Base-by-base conservation (phyloP, 2,888 invertebrate species). In the Phortica okadai region DNA sequence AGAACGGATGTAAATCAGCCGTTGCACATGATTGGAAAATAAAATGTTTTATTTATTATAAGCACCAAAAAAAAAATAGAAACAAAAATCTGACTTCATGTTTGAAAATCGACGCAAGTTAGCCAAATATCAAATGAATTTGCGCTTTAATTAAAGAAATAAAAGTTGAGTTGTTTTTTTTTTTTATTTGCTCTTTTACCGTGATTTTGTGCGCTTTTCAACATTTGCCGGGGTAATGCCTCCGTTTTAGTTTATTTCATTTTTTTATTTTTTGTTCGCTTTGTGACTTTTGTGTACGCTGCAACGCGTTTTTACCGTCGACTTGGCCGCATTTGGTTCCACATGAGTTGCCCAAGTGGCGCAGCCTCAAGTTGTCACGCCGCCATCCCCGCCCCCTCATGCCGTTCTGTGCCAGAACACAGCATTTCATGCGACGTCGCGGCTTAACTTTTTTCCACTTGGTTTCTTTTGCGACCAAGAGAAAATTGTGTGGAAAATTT, bases 1-100 rank as follows among this genome's bases (percentile, higher is more conserved):
- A 54, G 70, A 72, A 56, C 70, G 70, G 70, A 72, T 72, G 70
- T 56, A 14, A 54, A 56, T 72, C 69, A 44, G 69, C 69, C 69
- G 45, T 16, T 14, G 45, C 10, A 50, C 8, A 8, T 50, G 50
- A 50, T 50, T 50, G 50, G 50, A 8, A 50, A 50, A 14, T 50
- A 1, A 50, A 50, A 50, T 50, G 8, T 14, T 14, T 50, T 50
- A 50, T 50, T 50, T 14, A 8, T 11, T 50, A 11, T 3, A 50
- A 11, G 50, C 50, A 50, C 50, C 1, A 5, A 11, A 50, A 14
- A 50, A 8, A 11, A 14, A 50, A 14, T 45, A 10, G 45, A 45
- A 45, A 8, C 10, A 10, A 45, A 6, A 45, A 10, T 8, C 50
- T 50, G 8, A 8, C 14, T 50, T 14, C 14, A 14, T 6, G 8